These are phyloP conservation scores for Tamandua tetradactyla DNA, from an alignment of 2,797 vertebrate genomes.

Conservation along the genomic window DNA sequence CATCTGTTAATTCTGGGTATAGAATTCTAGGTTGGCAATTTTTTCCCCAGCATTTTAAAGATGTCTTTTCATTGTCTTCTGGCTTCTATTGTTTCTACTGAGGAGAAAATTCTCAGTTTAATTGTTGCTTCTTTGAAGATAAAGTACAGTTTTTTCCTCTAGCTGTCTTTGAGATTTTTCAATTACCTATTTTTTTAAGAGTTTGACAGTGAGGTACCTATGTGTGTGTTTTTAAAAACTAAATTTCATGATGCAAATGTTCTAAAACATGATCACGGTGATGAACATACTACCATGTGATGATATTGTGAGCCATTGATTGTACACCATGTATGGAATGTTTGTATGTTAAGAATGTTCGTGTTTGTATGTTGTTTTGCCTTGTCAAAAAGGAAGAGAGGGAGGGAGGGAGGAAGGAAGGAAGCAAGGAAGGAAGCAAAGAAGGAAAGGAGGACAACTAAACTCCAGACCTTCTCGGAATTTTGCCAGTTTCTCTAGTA, in stretches of 20 bases:
- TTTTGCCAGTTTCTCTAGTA: background rate
- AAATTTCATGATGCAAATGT: too few relatives aligned
- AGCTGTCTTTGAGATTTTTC: background rate
- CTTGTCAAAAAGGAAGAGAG: too few relatives aligned
- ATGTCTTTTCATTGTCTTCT: background rate
- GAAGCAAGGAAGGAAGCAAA: too few relatives aligned
- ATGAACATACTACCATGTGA: too few relatives aligned
- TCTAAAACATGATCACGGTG: too few relatives aligned
- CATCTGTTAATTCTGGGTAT: background rate
- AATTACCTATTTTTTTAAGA: background rate
- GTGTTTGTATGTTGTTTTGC: too few relatives aligned
- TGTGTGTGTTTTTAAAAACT: background rate
- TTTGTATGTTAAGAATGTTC: too few relatives aligned
- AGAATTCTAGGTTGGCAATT: background rate
- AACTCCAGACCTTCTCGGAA: background rate
- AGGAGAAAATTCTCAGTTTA: background rate
- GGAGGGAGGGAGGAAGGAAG: too few relatives aligned
- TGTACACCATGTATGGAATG: too few relatives aligned
- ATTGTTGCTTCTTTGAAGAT: background rate
- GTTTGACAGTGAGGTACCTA: background rate
- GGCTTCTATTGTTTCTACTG: background rate
- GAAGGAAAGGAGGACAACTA: too few relatives aligned
- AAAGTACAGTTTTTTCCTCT: background rate
- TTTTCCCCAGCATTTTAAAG: background rate
- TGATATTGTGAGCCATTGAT: too few relatives aligned